Base-by-base conservation (phyloP, 2,888 invertebrate genomes). In the Hyppa rectilinea region DNA sequence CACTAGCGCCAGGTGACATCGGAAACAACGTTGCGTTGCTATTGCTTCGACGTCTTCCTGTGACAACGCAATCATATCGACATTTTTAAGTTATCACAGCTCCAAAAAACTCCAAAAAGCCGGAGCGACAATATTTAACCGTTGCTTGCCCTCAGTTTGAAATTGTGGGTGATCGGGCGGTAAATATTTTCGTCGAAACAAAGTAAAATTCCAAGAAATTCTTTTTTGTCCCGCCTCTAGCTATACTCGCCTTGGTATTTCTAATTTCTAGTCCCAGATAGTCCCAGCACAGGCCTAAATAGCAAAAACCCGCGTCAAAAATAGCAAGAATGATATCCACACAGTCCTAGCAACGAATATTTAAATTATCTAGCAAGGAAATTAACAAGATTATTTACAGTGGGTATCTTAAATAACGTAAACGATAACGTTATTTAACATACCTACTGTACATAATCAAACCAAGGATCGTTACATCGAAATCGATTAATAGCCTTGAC, bases 361-460 rank as follows among this genome's bases (percentile, higher is more conserved):
- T 36, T 29, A 14, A 71, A 34, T 23, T 38, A 45, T 61, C 26
- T 29, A 45, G 1, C 7, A 53, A 31, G 26, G 62, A 47, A 53
- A 53, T 34, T 14, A 17, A 23, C 23, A 52, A 31, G 38, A 71
- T 40, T 64, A 34, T 12, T 17, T 20, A 47, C 7, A 29, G 5
- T 23, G n/a, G n/a, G n/a, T n/a, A 29, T 17, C 23, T 17, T 34
- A 40, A 23, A 29, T 29, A 31, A 53, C n/a, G n/a, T n/a, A n/a
- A n/a, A n/a, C n/a, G n/a, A n/a, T n/a, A n/a, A n/a, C n/a, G n/a
- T n/a, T n/a, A n/a, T n/a, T n/a, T n/a, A n/a, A n/a, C n/a, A n/a
- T n/a, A n/a, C n/a, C n/a, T n/a, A n/a, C n/a, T n/a, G n/a, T n/a
- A n/a, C n/a, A n/a, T n/a, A n/a, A n/a, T n/a, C n/a, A n/a, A n/a